Evolutionary conservation across 2,113 vertebrate genomes (phyloP).

Genomic region (Pedionomus torquatus): DNA sequence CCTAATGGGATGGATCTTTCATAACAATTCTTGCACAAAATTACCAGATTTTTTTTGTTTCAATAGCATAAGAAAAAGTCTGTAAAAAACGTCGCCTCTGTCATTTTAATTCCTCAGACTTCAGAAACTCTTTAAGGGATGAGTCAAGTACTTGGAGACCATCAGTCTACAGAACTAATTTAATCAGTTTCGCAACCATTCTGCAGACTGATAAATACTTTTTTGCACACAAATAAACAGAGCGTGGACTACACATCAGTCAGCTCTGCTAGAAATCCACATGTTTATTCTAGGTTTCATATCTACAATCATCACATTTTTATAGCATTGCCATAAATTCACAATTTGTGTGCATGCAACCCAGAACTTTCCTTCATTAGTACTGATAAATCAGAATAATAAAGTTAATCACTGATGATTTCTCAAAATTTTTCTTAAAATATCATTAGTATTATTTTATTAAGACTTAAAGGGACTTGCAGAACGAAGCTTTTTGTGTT

Average conservation of each 20-base stretch:
- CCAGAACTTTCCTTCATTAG: not conserved
- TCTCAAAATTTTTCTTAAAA: not conserved
- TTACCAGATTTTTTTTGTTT: constrained; percentile 64
- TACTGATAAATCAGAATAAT: not conserved
- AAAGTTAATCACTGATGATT: not conserved
- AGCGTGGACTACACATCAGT: not conserved
- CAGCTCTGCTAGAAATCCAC: not conserved
- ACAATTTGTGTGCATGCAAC: not conserved
- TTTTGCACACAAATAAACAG: not conserved
- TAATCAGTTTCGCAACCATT: not conserved
- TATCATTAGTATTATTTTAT: not conserved
- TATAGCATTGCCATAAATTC: not conserved
- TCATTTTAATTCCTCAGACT: constrained; percentile 33
- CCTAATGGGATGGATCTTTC: constrained; percentile 61
- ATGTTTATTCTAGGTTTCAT: not conserved
- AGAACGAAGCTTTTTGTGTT: not conserved
- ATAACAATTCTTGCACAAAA: constrained; percentile 55
- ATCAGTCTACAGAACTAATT: not conserved
- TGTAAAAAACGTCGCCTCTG: constrained; percentile 32
- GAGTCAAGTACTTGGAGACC: not conserved
- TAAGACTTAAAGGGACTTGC: not conserved
- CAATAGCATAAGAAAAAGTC: constrained; percentile 51
- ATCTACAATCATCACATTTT: not conserved
- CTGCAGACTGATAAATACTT: not conserved
- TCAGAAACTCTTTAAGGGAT: not conserved